Evolutionary conservation across 2,113 vertebrate species (phyloP), one percentile per base, ranked within the genome.

Genomic region (Petaurus breviceps): DNA sequence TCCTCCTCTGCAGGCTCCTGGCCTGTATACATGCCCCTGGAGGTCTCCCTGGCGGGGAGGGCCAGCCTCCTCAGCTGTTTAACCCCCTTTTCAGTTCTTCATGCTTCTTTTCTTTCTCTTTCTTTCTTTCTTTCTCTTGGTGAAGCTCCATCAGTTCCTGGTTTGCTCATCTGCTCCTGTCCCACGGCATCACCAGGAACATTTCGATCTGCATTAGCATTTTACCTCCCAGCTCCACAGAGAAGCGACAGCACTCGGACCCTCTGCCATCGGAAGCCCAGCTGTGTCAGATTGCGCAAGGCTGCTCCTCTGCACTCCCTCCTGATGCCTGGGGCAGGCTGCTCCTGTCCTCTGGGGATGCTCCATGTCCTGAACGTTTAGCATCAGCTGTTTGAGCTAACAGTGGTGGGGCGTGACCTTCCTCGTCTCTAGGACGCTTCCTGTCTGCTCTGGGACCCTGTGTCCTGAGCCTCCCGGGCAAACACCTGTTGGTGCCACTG

Each of bases 401-500:
- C 2, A 99, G 98, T 95, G 99, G 97, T 97, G 99, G 99, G 92
- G 98, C 99, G 95, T 99, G 95, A 99, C 31, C 31, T 16, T 9
- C 12, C 11, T 14, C 28, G 37, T 68, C 61, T 68, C 31, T 37
- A 61, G 11, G 55, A 68, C 16, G 31, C 31, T 37, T 68, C 14
- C 61, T 14, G 3, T 61, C 31, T 61, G 94, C 50, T 99, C 99
- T 96, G 99, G n/a, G 99, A 99, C 93, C 99, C 99, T 97, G 99
- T 99, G 96, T 99, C 99, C 95, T 99, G 99, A n/a, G 99, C 99
- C 98, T 99, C 99, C 99, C 99, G 99, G 11, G 99, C 99, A 98
- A 99, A 99, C 96, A 57, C 8, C 25, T 57, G 2, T 16, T n/a
- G 6, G 31, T 68, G 61, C 28, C 57, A n/a, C 99, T 90, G 99